phyloP scores from a whole-genome alignment of 2,888 invertebrate species.

The Notodonta dromedarius region DNA sequence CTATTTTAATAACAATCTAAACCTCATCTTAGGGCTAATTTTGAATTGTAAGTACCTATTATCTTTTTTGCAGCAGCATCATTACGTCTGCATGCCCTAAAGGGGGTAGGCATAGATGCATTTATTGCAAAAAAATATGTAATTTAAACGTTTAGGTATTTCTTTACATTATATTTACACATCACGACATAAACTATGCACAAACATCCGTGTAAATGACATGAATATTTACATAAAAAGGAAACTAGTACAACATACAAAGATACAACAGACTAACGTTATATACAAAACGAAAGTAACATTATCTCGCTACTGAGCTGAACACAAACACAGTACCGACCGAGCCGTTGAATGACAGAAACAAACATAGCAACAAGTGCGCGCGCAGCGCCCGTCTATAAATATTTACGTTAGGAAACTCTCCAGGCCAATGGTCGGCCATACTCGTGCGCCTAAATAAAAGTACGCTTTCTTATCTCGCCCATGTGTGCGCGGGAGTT shows the following conservation, averaged over 20 bases:
- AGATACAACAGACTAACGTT: constrained; percentile 42
- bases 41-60: too few relatives aligned
- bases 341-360: constrained; percentile 78
- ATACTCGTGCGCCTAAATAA: constrained; percentile 56
- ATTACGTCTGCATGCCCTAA: too few relatives aligned
- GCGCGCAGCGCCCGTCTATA: constrained; percentile 70
- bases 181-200: background rate
- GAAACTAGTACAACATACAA: constrained; percentile 34
- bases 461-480: constrained; percentile 80
- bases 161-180: background rate
- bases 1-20: too few relatives aligned
- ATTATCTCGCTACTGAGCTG: constrained; percentile 42
- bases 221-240: constrained; percentile 26
- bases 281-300: constrained; percentile 58
- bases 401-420: constrained; percentile 83
- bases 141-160: background rate
- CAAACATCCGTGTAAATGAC: constrained; percentile 1
- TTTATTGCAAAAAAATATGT: too few relatives aligned
- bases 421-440: constrained; percentile 78
- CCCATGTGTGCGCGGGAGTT: constrained; percentile 68
- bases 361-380: constrained; percentile 80
- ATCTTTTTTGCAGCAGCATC: too few relatives aligned
- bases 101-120: too few relatives aligned
- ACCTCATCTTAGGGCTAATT: too few relatives aligned
- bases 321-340: constrained; percentile 53